Base-by-base conservation (phyloP, 2,113 vertebrate genomes). In the Trematomus loennbergii region DNA sequence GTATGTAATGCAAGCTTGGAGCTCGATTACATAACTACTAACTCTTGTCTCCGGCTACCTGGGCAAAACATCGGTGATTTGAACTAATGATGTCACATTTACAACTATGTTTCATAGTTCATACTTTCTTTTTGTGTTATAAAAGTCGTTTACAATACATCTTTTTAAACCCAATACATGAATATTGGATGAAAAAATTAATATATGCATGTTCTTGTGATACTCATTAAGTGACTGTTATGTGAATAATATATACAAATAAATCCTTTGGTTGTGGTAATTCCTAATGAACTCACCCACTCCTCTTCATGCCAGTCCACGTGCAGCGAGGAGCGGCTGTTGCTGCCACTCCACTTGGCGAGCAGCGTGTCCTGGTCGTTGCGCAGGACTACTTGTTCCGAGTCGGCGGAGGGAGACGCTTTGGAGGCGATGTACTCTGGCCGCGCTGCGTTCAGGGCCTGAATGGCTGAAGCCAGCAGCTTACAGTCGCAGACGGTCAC, bases 371-470 rank as follows among this genome's bases (percentile, higher is more conserved):
- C 97, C 92, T 97, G 98, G 91, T 99, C 98, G 5, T 99, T 99
- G 10, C 98, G 96, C 15, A 99, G 95, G 88, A 98, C 96, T 55
- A 99, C 98, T 84, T 98, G 98, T 50, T 99, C 98, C 5, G 95
- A 95, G 61, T 99, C 98, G 0, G 95, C 96, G 0, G 97, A 97
- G 4, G 98, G 98, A 9, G 97, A 99, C 48, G 94, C 95, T 90
- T 97, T 97, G 60, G 98, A 99, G 85, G 98, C 98, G 7, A 99
- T 97, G 87, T 98, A 99, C 84, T 99, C 97, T 0, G 98, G 98
- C 36, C 98, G 95, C 0, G 97, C 98, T 0, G 98, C 96, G 0
- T 98, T 97, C 78, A 99, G 93, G 22, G 97, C 98, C 0, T 99
- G 97, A 72, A 99, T 97, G 77, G 98, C 97, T 22, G 95, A 97